Conservation (phyloP, 2,113 vertebrate species). For the Rhinoderma darwinii region DNA sequence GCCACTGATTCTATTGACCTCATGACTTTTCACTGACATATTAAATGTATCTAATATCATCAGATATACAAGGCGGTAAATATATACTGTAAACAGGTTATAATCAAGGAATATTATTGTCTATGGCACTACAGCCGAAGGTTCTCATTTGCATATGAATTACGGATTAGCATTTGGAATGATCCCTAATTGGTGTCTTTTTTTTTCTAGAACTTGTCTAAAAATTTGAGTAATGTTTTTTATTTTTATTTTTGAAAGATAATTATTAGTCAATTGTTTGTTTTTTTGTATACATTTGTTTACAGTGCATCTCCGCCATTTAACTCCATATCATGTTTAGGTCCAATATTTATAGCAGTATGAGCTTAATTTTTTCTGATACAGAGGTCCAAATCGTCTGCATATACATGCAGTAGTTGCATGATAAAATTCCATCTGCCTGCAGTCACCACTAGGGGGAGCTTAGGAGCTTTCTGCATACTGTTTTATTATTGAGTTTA, state of each 20-base stretch:
- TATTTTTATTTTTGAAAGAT: background rate
- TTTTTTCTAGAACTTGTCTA: slow-evolving; percentile 13
- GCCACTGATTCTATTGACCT: background rate
- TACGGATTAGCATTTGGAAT: slow-evolving; percentile 12
- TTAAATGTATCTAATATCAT: slow-evolving; percentile 18
- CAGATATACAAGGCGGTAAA: slow-evolving; percentile 33
- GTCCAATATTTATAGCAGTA: too few relatives aligned
- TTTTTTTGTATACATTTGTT: background rate
- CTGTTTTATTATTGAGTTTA: too few relatives aligned
- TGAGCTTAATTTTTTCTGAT: too few relatives aligned
- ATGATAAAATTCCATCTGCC: too few relatives aligned
- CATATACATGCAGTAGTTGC: too few relatives aligned
- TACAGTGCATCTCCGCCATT: background rate
- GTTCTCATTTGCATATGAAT: slow-evolving; percentile 48
- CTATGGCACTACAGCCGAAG: background rate
- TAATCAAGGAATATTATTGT: slow-evolving; percentile 49
- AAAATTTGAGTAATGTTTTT: slow-evolving; percentile 14
- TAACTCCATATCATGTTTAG: too few relatives aligned
- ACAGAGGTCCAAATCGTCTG: too few relatives aligned
- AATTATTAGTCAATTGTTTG: slow-evolving; percentile 1
- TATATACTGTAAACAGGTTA: slow-evolving; percentile 42
- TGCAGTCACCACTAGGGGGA: too few relatives aligned
- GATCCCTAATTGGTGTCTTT: slow-evolving; percentile 8
- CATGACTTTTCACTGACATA: slow-evolving; percentile 3
- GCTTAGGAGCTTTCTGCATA: background rate